Evolutionary conservation across 2,888 invertebrate species (phyloP).

Genomic region (Protonemura montana): DNA sequence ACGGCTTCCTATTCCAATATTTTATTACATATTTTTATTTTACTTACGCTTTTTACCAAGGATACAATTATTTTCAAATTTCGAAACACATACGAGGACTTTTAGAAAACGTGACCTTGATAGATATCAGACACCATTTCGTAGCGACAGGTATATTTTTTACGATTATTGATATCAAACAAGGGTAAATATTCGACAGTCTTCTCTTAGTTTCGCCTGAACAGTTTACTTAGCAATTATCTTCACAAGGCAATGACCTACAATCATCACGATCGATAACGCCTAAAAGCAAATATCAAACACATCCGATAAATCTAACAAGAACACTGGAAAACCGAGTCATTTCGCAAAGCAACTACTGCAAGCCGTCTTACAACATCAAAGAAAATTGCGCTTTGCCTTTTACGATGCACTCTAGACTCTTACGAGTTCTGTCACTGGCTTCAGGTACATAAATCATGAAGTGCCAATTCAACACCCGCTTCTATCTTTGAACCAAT

Average conservation of each 20-base stretch:
- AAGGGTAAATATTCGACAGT: too few relatives aligned
- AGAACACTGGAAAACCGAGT: neutral
- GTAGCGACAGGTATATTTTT: too few relatives aligned
- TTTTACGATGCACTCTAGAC: neutral
- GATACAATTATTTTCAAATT: too few relatives aligned
- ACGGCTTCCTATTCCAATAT: neutral
- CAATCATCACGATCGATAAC: too few relatives aligned
- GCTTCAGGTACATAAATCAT: neutral
- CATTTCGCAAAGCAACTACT: neutral
- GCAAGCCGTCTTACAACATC: neutral
- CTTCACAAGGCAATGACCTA: too few relatives aligned
- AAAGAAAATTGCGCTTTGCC: neutral
- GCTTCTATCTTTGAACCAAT: neutral
- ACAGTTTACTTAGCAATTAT: too few relatives aligned
- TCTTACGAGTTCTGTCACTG: neutral
- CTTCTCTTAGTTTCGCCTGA: too few relatives aligned
- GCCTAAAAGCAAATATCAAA: neutral
- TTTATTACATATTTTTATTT: neutral
- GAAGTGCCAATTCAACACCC: neutral
- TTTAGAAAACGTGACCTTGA: too few relatives aligned
- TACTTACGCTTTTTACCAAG: too few relatives aligned
- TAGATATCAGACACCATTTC: too few relatives aligned
- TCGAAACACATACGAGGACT: too few relatives aligned
- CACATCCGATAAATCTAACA: neutral
- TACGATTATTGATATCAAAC: too few relatives aligned